phyloP scores from a whole-genome alignment of 2,797 vertebrate genomes.

The Carapus acus region DNA sequence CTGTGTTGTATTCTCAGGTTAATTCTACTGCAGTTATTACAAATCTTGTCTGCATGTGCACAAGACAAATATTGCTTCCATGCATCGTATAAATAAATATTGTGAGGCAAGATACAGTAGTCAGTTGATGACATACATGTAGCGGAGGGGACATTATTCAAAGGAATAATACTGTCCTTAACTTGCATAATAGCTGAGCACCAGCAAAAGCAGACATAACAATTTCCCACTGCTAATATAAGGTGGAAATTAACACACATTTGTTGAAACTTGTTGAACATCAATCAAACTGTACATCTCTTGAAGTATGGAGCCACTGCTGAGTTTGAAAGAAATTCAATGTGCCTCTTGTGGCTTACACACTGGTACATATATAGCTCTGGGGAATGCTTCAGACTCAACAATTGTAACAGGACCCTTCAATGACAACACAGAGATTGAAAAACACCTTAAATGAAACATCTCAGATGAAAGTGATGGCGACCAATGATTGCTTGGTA shows the following conservation, averaged over 20 bases:
- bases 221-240: background rate
- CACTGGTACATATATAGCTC: conserved; percentile 10
- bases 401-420: conserved; percentile 35
- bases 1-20: background rate
- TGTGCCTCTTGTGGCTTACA: too few relatives aligned
- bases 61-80: background rate
- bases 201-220: background rate
- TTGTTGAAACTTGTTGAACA: background rate
- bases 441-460: conserved; percentile 15
- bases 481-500: too few relatives aligned
- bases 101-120: background rate
- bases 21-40: background rate
- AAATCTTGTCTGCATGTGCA: conserved; percentile 2
- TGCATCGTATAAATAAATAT: background rate
- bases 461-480: conserved; percentile 2
- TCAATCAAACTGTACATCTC: too few relatives aligned
- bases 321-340: too few relatives aligned
- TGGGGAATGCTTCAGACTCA: conserved; percentile 16
- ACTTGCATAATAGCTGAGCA: background rate
- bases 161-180: background rate
- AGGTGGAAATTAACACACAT: background rate
- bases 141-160: too few relatives aligned
- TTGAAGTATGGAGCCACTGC: too few relatives aligned
- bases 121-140: background rate
- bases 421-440: conserved; percentile 49